Conservation (phyloP, 35 echinoderm and acorn worm species). For the Nesometra sesokonis region DNA sequence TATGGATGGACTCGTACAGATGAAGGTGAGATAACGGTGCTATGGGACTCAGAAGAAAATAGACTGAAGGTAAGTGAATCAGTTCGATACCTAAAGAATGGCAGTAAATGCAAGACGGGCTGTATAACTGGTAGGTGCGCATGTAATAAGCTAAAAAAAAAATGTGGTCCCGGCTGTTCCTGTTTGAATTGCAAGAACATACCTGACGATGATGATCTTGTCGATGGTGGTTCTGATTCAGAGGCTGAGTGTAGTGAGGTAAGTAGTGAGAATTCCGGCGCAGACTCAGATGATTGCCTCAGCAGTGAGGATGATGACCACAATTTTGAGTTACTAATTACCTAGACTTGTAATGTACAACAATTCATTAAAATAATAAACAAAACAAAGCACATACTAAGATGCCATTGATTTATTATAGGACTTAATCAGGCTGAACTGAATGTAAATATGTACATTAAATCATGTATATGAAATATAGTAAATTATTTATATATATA, state of each 20-base stretch:
- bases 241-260: not conserved
- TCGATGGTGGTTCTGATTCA: not conserved
- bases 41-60: conserved; percentile 54
- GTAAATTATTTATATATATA: too few relatives aligned
- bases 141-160: conserved; percentile 10
- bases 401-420: too few relatives aligned
- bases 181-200: conserved; percentile 31
- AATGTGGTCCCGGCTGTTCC: conserved; percentile 13
- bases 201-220: not conserved
- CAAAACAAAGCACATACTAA: too few relatives aligned
- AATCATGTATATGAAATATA: too few relatives aligned
- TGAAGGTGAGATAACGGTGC: conserved; percentile 11
- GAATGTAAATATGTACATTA: too few relatives aligned
- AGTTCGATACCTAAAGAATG: conserved; percentile 11
- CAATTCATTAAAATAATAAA: too few relatives aligned
- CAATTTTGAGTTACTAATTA: not conserved
- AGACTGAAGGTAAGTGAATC: conserved; percentile 22
- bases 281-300: not conserved
- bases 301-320: too few relatives aligned
- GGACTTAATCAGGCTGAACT: too few relatives aligned
- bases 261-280: not conserved
- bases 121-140: conserved; percentile 29
- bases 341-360: too few relatives aligned
- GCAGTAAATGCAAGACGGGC: conserved; percentile 24
- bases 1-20: conserved; percentile 18